A percentile compares a stretch with the other conserved stretches of the same genome.
Conservation (phyloP, 2,797 vertebrate species). For the Peromyscus eremicus region DNA sequence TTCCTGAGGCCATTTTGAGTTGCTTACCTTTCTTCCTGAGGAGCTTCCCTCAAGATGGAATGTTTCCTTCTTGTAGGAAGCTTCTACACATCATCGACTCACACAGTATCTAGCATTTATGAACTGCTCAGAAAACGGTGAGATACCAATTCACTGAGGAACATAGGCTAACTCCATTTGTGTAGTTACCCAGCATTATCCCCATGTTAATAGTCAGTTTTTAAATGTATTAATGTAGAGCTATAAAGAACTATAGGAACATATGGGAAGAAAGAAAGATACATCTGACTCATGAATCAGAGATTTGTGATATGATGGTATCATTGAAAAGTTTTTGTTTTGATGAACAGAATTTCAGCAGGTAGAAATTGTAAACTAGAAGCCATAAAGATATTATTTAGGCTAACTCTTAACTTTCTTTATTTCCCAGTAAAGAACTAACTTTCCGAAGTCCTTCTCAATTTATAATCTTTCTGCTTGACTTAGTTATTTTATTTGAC, state of each 20-base stretch:
- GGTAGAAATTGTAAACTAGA: not conserved
- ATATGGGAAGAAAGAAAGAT: not conserved
- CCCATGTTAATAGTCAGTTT: not conserved
- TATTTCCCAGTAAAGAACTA: not conserved
- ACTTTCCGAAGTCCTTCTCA: not conserved
- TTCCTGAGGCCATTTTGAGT: not conserved
- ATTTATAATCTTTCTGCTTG: not conserved
- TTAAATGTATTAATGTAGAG: not conserved
- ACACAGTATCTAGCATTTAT: not conserved
- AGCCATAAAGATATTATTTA: not conserved
- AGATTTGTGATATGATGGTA: not conserved
- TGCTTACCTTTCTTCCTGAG: not conserved
- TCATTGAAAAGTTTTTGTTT: not conserved
- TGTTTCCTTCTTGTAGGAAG: not conserved
- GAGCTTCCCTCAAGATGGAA: too few relatives aligned
- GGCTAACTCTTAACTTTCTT: not conserved
- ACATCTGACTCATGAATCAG: not conserved
- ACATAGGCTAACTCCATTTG: not conserved
- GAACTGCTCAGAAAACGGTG: not conserved
- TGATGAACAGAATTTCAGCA: not conserved
- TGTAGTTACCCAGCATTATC: not conserved
- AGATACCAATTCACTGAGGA: not conserved
- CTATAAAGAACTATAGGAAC: not conserved
- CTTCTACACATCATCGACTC: not conserved
- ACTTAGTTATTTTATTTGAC: not conserved